A percentile compares a stretch with the other conserved stretches of the same genome.
Evolutionary conservation across 2,888 invertebrate genomes (phyloP).

Genomic region (Meghimatium bilineatum): DNA sequence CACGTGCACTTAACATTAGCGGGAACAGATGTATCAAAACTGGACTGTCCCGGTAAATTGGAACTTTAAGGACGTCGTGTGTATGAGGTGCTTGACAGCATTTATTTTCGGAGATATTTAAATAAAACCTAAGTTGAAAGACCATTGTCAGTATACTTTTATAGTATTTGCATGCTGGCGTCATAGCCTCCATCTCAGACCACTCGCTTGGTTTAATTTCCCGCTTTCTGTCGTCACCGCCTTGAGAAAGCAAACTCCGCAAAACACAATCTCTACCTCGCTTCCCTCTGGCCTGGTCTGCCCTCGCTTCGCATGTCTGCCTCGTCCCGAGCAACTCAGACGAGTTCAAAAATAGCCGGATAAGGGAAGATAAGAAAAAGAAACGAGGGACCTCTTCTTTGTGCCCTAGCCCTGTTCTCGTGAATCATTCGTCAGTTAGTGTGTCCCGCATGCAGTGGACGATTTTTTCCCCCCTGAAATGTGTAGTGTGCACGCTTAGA

Average conservation of each 20-base stretch:
- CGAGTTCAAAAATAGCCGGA: not conserved
- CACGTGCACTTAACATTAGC: too few relatives aligned
- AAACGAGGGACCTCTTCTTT: not conserved
- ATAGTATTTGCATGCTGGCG: not conserved
- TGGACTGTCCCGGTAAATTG: too few relatives aligned
- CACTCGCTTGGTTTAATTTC: not conserved
- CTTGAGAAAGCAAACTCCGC: not conserved
- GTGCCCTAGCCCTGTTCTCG: not conserved
- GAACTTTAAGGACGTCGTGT: too few relatives aligned
- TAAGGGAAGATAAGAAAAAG: not conserved
- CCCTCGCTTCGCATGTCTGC: not conserved
- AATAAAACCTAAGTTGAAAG: too few relatives aligned
- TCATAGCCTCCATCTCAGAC: not conserved
- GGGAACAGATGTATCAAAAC: too few relatives aligned
- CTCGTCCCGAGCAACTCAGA: not conserved
- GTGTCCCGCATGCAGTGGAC: not conserved
- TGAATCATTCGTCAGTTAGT: not conserved
- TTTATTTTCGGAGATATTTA: too few relatives aligned
- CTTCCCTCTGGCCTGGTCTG: not conserved
- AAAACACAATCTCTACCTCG: not conserved
- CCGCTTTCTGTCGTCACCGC: not conserved
- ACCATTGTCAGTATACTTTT: too few relatives aligned
- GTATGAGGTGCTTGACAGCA: too few relatives aligned
- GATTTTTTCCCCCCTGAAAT: not conserved
- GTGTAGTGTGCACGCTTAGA: not conserved